Evolutionary conservation across 2,797 vertebrate species (phyloP).

Genomic region (Sebastes miniatus): DNA sequence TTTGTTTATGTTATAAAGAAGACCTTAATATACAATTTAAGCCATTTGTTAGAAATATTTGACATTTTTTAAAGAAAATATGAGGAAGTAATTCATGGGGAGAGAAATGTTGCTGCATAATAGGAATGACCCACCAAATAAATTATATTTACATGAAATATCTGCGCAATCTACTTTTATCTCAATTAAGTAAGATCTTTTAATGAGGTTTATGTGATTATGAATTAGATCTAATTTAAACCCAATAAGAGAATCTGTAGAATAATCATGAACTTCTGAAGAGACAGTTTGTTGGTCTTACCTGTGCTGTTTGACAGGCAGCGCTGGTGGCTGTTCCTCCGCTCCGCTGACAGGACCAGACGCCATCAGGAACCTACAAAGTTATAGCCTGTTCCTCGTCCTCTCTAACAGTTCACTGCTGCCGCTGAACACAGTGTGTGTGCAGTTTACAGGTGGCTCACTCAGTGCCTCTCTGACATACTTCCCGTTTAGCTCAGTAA

Average conservation of each 20-base stretch:
- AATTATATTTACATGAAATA: not conserved
- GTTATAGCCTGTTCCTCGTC: not conserved
- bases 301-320: conserved; percentile 81
- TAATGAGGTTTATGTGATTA: not conserved
- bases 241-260: not conserved
- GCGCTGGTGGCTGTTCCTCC: conserved; percentile 63
- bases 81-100: too few species aligned
- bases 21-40: too few species aligned
- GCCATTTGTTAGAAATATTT: too few species aligned
- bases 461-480: conserved; percentile 7
- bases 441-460: conserved; percentile 23
- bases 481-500: conserved; percentile 43
- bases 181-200: not conserved
- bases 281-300: conserved; percentile 49
- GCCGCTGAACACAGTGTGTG: not conserved
- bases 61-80: too few species aligned
- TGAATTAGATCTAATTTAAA: not conserved
- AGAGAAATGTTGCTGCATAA: too few species aligned
- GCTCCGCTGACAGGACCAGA: conserved; percentile 12
- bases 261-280: not conserved
- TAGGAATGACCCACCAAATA: not conserved
- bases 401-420: conserved; percentile 2
- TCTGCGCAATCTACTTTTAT: not conserved
- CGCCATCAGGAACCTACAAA: conserved; percentile 49
- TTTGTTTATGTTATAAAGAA: too few species aligned